phyloP scores from a whole-genome alignment of 2,113 vertebrate genomes.

The Prietella phreatophila region DNA sequence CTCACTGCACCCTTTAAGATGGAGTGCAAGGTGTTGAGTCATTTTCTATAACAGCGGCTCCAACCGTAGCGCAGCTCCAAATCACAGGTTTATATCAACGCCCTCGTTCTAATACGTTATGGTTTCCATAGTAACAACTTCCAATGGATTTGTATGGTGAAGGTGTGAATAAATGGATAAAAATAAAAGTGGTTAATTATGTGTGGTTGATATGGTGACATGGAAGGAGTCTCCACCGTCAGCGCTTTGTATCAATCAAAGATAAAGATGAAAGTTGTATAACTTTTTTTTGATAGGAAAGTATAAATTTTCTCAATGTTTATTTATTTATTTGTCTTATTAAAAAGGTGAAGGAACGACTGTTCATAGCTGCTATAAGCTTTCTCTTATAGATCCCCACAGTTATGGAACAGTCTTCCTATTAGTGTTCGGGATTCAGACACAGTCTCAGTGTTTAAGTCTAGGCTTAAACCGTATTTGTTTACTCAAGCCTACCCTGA shows the following conservation, averaged over 20 bases:
- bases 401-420: no score
- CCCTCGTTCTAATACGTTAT: not conserved
- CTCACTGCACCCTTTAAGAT: not conserved
- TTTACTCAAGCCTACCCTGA: no score
- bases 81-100: not conserved
- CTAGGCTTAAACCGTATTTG: no score
- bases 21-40: not conserved
- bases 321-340: no score
- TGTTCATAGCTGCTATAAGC: not conserved
- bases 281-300: no score
- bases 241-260: not conserved
- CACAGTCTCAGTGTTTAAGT: no score
- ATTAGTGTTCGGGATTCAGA: no score
- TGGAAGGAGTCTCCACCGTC: not conserved
- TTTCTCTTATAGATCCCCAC: no score
- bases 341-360: not conserved
- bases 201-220: not conserved
- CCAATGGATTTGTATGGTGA: not conserved
- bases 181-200: not conserved
- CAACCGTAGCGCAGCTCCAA: not conserved
- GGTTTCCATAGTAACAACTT: not conserved
- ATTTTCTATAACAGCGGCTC: not conserved
- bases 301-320: no score
- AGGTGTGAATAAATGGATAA: not conserved
- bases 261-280: not conserved